phyloP scores from a whole-genome alignment of 2,113 vertebrate species.

The Oenanthe melanoleuca region DNA sequence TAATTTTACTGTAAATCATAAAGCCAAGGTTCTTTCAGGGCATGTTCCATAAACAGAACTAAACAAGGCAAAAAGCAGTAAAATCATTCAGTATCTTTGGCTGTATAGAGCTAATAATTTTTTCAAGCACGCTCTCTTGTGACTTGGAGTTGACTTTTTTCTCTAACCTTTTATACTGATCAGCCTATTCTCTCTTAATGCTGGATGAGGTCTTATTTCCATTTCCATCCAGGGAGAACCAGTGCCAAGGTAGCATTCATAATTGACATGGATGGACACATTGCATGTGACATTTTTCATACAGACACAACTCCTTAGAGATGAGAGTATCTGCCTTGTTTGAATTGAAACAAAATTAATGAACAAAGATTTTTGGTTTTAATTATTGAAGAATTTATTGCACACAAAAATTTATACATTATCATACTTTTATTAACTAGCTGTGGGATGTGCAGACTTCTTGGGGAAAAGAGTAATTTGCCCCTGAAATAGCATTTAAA shows the following conservation, averaged over 20 bases:
- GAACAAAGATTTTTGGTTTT: not conserved
- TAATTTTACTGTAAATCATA: not conserved
- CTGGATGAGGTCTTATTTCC: not conserved
- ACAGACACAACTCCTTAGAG: not conserved
- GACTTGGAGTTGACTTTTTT: not conserved
- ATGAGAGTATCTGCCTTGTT: not conserved
- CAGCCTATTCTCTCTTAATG: rapidly evolving
- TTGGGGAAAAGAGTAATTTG: not conserved
- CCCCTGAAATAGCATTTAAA: not conserved
- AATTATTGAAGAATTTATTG: not conserved
- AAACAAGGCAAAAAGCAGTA: not conserved
- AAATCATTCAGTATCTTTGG: not conserved
- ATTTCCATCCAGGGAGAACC: not conserved
- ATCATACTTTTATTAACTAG: not conserved
- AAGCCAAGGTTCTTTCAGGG: not conserved
- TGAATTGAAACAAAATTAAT: not conserved
- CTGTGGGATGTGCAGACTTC: not conserved
- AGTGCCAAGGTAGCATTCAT: not conserved
- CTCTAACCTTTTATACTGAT: not conserved
- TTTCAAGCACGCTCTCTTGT: not conserved
- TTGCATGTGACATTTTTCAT: not conserved
- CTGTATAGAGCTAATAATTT: not conserved
- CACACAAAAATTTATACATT: not conserved
- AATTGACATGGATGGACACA: not conserved
- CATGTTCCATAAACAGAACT: not conserved